Conservation (phyloP, 2,888 invertebrate genomes). For the Ophion ventricosus region DNA sequence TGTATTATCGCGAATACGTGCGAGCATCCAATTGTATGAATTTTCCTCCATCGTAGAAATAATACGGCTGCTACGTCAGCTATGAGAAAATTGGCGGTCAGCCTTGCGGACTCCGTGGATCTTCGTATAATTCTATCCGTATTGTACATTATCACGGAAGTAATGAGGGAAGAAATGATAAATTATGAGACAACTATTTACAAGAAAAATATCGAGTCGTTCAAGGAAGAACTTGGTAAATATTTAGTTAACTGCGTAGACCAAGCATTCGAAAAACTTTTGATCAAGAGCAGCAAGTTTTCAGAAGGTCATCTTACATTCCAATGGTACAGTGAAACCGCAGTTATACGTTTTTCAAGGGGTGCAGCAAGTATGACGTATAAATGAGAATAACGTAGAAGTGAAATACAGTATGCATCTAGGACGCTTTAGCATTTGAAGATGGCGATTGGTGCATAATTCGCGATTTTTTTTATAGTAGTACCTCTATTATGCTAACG, state of each 20-base stretch:
- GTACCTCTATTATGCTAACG: too few species aligned
- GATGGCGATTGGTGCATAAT: too few species aligned
- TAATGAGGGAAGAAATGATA: slow-evolving; percentile 89
- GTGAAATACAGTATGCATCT: too few species aligned
- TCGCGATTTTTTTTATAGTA: too few species aligned
- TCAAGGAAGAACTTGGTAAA: slow-evolving; percentile 86
- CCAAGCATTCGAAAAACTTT: neutral
- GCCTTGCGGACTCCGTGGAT: slow-evolving; percentile 95
- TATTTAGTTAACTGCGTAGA: slow-evolving; percentile 62
- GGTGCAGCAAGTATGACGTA: too few species aligned
- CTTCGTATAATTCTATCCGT: slow-evolving; percentile 96
- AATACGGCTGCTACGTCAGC: slow-evolving; percentile 89
- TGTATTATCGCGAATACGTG: too few species aligned
- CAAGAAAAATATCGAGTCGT: slow-evolving; percentile 85
- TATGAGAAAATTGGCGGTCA: slow-evolving; percentile 91
- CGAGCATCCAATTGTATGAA: neutral
- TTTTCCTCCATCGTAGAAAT: slow-evolving; percentile 83
- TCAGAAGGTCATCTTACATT: neutral
- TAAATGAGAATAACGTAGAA: too few species aligned
- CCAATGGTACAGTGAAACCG: too few species aligned
- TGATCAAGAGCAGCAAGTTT: neutral
- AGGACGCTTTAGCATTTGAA: too few species aligned
- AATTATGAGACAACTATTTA: slow-evolving; percentile 83
- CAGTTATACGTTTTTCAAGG: too few species aligned
- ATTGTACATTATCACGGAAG: slow-evolving; percentile 97